These are phyloP conservation scores for Vanessa tameamea DNA, from an alignment of 1,140 invertebrate genomes.

Conservation along the genomic window DNA sequence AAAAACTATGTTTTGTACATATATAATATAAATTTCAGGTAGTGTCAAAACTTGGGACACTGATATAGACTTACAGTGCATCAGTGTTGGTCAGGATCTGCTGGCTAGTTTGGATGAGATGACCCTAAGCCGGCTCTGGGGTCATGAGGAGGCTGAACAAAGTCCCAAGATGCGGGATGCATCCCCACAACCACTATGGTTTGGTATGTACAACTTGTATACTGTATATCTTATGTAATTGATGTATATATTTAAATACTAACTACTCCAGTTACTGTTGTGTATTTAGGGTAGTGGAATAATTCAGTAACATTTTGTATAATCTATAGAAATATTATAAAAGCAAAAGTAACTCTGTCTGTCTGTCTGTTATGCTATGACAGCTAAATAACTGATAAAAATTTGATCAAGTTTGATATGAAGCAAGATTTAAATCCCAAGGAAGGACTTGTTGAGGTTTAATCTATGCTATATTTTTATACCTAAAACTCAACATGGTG, in stretches of 20 bases:
- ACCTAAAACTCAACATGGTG: too few relatives aligned
- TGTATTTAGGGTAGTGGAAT: too few relatives aligned
- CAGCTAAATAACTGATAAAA: too few relatives aligned
- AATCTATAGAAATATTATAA: too few relatives aligned
- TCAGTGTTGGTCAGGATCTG: conserved; percentile 82
- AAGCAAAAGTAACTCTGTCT: too few relatives aligned
- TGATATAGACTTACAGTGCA: conserved; percentile 81
- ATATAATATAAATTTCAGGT: conserved; percentile 58
- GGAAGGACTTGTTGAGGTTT: too few relatives aligned
- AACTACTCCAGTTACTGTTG: too few relatives aligned
- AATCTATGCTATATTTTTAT: too few relatives aligned
- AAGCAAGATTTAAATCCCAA: too few relatives aligned
- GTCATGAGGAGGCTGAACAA: conserved; percentile 68
- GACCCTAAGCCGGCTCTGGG: conserved; percentile 72
- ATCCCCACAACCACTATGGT: conserved; percentile 67
- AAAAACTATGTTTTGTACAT: not conserved
- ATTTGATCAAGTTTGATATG: too few relatives aligned
- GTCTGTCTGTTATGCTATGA: too few relatives aligned
- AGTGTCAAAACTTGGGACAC: conserved; percentile 82
- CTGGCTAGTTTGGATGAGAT: conserved; percentile 76
- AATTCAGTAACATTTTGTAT: too few relatives aligned
- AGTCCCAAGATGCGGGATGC: conserved; percentile 56
- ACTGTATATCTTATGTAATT: not conserved
- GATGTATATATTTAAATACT: not conserved
- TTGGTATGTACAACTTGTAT: conserved; percentile 51